Percentiles rank a stretch among this genome's conserved stretches.
These are phyloP conservation scores for Laothoe populi DNA, from an alignment of 2,888 invertebrate genomes.

Conservation along the genomic window DNA sequence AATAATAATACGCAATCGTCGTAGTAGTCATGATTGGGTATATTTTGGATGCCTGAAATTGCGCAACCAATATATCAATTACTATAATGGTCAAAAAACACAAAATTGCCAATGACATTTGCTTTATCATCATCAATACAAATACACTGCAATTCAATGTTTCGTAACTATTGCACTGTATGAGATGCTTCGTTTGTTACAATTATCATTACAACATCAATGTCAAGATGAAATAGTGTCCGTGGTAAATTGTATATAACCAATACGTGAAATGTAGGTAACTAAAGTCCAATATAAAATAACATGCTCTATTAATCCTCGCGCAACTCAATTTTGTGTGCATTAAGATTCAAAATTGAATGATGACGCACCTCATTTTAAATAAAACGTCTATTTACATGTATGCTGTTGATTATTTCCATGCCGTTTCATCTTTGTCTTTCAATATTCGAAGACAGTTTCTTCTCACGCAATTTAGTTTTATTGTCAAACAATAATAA, in stretches of 20 bases:
- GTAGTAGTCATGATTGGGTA: not conserved
- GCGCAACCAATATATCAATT: not conserved
- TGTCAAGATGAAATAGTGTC: not conserved
- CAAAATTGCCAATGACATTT: not conserved
- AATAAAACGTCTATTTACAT: not conserved
- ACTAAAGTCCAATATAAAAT: too few relatives aligned
- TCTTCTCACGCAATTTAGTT: constrained; percentile 4
- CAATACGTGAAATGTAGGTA: too few relatives aligned
- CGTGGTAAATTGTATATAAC: not conserved
- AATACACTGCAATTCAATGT: not conserved
- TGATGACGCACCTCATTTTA: not conserved
- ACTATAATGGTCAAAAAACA: not conserved
- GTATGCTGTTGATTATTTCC: not conserved
- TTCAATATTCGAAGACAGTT: not conserved
- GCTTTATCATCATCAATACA: not conserved
- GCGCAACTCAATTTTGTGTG: not conserved
- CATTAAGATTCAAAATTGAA: not conserved
- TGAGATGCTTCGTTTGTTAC: not conserved
- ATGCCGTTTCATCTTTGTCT: not conserved
- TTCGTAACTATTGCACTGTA: not conserved
- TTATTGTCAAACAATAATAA: not conserved
- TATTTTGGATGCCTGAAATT: not conserved
- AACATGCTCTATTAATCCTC: too few relatives aligned
- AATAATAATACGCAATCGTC: too few relatives aligned
- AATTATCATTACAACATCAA: not conserved